A percentile compares a stretch with the other conserved stretches of the same genome.
Conservation (phyloP, 2,113 vertebrate genomes). For the Lophochroa leadbeateri region DNA sequence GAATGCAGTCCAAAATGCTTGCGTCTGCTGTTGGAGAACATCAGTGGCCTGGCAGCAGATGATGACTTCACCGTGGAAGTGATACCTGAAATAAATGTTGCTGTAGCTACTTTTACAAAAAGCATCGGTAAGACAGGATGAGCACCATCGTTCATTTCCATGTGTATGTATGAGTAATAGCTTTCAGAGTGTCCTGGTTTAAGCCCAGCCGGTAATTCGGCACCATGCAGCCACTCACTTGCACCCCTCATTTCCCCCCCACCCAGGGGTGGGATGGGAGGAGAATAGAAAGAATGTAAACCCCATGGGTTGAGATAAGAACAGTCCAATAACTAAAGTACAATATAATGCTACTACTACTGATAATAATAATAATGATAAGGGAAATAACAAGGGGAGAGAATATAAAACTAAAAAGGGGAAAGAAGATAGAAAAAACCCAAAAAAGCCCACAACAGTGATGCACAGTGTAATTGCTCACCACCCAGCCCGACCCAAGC, state of each 20-base stretch:
- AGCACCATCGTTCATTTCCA: neutral
- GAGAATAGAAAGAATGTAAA: no score
- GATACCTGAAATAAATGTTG: constrained; percentile 73
- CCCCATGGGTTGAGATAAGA: no score
- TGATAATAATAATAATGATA: no score
- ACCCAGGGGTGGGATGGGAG: no score
- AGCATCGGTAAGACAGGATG: constrained; percentile 72
- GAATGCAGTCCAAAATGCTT: constrained; percentile 35
- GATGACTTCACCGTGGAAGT: constrained; percentile 77
- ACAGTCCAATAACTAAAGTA: no score
- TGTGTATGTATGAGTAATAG: neutral
- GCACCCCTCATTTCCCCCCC: neutral
- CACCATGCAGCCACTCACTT: neutral
- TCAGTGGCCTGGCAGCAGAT: constrained; percentile 28
- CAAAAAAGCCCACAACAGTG: no score
- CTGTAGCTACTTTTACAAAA: constrained; percentile 77
- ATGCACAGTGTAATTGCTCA: no score
- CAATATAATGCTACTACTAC: no score
- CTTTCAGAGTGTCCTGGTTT: neutral
- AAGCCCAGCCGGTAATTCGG: neutral
- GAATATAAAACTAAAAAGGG: no score
- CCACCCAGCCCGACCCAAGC: no score
- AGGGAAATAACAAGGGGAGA: no score
- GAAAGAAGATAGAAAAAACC: no score
- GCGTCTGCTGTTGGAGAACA: constrained; percentile 79